Conservation (phyloP, 2,888 invertebrate species). For the Carpatolechia fugitivella region DNA sequence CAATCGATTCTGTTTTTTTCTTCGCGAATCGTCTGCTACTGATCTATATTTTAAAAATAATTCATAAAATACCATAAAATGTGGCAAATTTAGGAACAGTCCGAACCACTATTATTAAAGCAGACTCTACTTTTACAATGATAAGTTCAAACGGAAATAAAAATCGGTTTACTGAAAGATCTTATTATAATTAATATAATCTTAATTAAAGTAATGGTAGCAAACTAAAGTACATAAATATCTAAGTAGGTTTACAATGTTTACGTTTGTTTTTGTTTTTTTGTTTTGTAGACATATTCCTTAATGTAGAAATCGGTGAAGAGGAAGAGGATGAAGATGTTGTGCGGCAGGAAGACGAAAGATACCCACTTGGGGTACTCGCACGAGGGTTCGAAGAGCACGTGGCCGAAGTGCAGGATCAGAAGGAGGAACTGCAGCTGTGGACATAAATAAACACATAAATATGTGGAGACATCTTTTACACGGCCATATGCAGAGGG, state of each 20-base stretch:
- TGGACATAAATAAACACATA: conserved; percentile 23
- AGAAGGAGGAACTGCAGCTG: conserved; percentile 83
- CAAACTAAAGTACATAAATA: not conserved
- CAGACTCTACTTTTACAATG: too few species aligned
- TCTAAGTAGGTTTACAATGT: not conserved
- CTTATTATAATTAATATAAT: not conserved
- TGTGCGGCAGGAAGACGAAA: conserved; percentile 81
- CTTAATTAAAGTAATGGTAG: not conserved
- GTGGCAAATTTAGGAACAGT: too few species aligned
- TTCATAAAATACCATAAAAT: too few species aligned
- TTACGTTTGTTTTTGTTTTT: conserved; percentile 33
- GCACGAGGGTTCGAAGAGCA: conserved; percentile 79
- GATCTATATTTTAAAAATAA: too few species aligned
- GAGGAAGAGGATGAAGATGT: conserved; percentile 82
- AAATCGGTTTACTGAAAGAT: not conserved
- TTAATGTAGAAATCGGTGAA: conserved; percentile 85
- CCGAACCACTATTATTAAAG: too few species aligned
- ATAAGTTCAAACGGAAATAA: too few species aligned
- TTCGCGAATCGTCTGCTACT: too few species aligned
- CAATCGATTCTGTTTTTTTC: too few species aligned
- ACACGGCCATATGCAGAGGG: too few species aligned
- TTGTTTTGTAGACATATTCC: conserved; percentile 79
- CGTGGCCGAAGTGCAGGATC: conserved; percentile 78
- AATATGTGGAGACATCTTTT: too few species aligned
- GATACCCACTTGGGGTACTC: conserved; percentile 81